These are phyloP conservation scores for Hoplias malabaricus DNA, from an alignment of 2,113 vertebrate genomes.

Conservation along the genomic window DNA sequence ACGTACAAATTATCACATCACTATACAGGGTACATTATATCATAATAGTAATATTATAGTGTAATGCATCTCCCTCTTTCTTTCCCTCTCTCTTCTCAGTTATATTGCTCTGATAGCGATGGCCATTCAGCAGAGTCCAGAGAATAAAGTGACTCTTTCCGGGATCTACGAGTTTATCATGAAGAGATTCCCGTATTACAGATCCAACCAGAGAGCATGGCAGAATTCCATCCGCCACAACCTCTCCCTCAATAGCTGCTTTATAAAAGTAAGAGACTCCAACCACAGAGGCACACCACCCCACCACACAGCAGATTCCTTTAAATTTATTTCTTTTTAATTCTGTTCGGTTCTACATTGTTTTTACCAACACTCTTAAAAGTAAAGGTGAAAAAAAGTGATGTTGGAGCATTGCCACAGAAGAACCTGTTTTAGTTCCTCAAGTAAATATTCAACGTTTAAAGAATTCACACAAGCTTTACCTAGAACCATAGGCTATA, in stretches of 20 bases:
- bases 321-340: too few species aligned
- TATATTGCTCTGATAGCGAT: conserved; percentile 98
- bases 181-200: conserved; percentile 94
- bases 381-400: too few species aligned
- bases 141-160: conserved; percentile 90
- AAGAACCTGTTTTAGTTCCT: background rate
- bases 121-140: conserved; percentile 96
- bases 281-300: too few species aligned
- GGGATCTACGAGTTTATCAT: conserved; percentile 99
- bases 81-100: conserved; percentile 71
- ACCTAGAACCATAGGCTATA: background rate
- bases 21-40: too few species aligned
- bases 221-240: conserved; percentile 98
- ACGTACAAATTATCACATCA: too few species aligned
- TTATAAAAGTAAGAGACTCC: conserved; percentile 83
- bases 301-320: too few species aligned
- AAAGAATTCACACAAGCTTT: background rate
- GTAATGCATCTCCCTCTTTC: conserved; percentile 12
- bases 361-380: too few species aligned
- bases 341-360: too few species aligned
- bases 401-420: too few species aligned
- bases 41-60: too few species aligned
- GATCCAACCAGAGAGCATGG: conserved; percentile 96
- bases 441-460: background rate
- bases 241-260: conserved; percentile 98